These are phyloP conservation scores for Amphiura filiformis DNA, from an alignment of 35 echinoderm and acorn worm species.

Conservation along the genomic window DNA sequence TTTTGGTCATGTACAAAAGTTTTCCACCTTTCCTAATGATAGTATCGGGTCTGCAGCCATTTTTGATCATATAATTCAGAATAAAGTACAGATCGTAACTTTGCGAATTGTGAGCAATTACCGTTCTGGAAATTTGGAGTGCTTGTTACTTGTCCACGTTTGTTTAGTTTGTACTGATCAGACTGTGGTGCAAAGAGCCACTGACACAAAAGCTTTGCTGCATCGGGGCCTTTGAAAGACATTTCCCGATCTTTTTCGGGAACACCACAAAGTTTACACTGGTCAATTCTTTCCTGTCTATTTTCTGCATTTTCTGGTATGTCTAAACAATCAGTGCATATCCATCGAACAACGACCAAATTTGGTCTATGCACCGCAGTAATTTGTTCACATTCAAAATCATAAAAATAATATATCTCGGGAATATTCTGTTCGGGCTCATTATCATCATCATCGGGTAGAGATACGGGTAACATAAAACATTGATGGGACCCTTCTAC, in stretches of 20 bases:
- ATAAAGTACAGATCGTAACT: neutral
- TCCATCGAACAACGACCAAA: neutral
- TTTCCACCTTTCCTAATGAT: neutral
- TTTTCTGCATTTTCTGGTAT: neutral
- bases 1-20: neutral
- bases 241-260: neutral
- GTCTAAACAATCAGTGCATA: neutral
- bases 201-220: neutral
- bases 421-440: too few species aligned
- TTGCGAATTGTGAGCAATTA: neutral
- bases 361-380: neutral
- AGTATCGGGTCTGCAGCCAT: neutral
- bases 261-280: neutral
- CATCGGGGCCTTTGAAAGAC: neutral
- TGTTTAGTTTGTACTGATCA: neutral
- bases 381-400: neutral
- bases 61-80: neutral
- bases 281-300: neutral
- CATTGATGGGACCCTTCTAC: neutral
- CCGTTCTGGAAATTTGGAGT: neutral
- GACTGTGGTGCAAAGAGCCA: neutral
- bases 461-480: neutral
- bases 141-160: neutral
- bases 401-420: neutral
- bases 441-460: neutral